These are phyloP conservation scores for Diogma glabrata DNA, from an alignment of 2,888 invertebrate species.

Conservation along the genomic window DNA sequence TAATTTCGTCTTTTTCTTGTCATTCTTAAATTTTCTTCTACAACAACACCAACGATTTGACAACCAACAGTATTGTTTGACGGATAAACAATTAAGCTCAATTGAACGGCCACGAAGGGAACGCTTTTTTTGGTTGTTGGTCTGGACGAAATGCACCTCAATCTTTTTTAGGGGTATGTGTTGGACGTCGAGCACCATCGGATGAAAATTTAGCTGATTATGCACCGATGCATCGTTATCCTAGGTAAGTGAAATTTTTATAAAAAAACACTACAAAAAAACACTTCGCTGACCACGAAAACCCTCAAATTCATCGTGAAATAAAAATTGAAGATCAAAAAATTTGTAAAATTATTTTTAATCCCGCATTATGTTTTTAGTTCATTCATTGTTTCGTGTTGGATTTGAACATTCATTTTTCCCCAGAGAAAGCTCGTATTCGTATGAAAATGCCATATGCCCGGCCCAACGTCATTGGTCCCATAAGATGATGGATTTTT, in stretches of 20 bases:
- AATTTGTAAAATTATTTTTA: too few relatives aligned
- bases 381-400: too few relatives aligned
- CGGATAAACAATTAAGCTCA: constrained; percentile 69
- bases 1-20: neutral
- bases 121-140: constrained; percentile 74
- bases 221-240: constrained; percentile 69
- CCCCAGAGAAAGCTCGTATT: too few relatives aligned
- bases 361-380: too few relatives aligned
- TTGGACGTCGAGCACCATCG: constrained; percentile 72
- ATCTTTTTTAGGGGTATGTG: constrained; percentile 76
- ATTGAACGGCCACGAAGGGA: constrained; percentile 49
- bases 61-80: constrained; percentile 70
- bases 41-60: neutral
- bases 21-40: neutral
- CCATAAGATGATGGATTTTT: too few relatives aligned
- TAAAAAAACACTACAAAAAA: too few relatives aligned
- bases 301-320: too few relatives aligned
- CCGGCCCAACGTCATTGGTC: too few relatives aligned
- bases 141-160: constrained; percentile 43
- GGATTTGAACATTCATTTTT: too few relatives aligned
- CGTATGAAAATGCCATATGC: too few relatives aligned
- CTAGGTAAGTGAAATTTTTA: constrained; percentile 40
- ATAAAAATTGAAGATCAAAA: too few relatives aligned
- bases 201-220: constrained; percentile 79
- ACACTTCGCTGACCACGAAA: too few relatives aligned